A percentile compares a stretch with the other conserved stretches of the same genome.
phyloP scores from a whole-genome alignment of 1,140 invertebrate species.

The Papilio polyxenes region DNA sequence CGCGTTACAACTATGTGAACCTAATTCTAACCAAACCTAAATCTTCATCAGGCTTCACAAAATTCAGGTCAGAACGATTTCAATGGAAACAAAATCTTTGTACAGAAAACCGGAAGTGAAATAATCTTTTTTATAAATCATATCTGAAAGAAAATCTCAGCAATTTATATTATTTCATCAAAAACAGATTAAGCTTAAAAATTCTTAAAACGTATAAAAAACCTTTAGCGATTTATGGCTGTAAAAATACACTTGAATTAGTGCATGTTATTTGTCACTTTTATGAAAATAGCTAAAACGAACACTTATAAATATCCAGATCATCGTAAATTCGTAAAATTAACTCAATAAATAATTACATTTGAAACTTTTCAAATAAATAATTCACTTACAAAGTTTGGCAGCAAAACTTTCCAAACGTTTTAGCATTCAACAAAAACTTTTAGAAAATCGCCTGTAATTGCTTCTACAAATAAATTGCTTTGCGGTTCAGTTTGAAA shows the following conservation, averaged over 20 bases:
- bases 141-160: not conserved
- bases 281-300: not conserved
- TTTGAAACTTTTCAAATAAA: not conserved
- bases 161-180: conserved; percentile 1
- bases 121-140: conserved; percentile 7
- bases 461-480: conserved; percentile 5
- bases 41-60: not conserved
- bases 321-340: no score
- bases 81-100: not conserved
- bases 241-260: not conserved
- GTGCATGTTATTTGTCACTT: not conserved
- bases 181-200: not conserved
- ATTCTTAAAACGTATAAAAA: not conserved
- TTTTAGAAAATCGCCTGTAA: not conserved
- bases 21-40: not conserved
- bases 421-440: conserved; percentile 1
- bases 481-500: conserved; percentile 1
- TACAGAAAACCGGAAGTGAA: not conserved
- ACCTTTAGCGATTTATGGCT: not conserved
- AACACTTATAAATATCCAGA: no score
- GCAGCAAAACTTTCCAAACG: not conserved
- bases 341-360: not conserved
- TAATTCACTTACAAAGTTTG: not conserved
- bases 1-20: no score
- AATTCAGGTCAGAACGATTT: not conserved